Conservation (phyloP, 2,888 invertebrate genomes). For the Nomada lathburiana region DNA sequence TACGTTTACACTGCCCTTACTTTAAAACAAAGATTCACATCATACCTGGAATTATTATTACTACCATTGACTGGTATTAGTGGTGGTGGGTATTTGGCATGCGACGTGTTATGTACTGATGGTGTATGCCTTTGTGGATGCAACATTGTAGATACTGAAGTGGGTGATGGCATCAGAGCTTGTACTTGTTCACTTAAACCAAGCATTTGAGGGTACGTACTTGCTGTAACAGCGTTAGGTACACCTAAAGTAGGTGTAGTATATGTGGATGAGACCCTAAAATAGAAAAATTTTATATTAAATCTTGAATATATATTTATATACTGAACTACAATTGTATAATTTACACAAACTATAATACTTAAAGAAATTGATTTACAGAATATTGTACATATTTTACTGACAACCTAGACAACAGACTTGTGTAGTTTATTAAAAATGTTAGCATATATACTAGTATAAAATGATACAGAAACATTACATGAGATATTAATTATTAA, state of each 20-base stretch:
- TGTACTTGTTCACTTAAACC: slow-evolving; percentile 83
- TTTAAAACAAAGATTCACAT: slow-evolving; percentile 1
- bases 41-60: slow-evolving; percentile 77
- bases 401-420: slow-evolving; percentile 17
- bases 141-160: slow-evolving; percentile 80
- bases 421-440: slow-evolving; percentile 18
- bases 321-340: slow-evolving; percentile 4
- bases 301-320: neutral
- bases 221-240: slow-evolving; percentile 80
- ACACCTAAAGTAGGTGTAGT: slow-evolving; percentile 82
- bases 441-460: slow-evolving; percentile 6
- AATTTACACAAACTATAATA: slow-evolving; percentile 29
- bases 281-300: slow-evolving; percentile 70
- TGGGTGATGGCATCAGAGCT: slow-evolving; percentile 83
- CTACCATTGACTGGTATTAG: slow-evolving; percentile 85
- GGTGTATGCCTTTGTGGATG: slow-evolving; percentile 84
- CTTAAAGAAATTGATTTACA: slow-evolving; percentile 22
- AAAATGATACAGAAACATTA: slow-evolving; percentile 31
- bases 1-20: neutral
- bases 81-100: slow-evolving; percentile 85
- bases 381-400: slow-evolving; percentile 24
- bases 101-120: slow-evolving; percentile 79
- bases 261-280: slow-evolving; percentile 85
- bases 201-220: slow-evolving; percentile 85
- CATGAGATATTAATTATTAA: slow-evolving; percentile 30